Evolutionary conservation across 2,113 vertebrate species (phyloP).

Genomic region (Dicentrarchus labrax): DNA sequence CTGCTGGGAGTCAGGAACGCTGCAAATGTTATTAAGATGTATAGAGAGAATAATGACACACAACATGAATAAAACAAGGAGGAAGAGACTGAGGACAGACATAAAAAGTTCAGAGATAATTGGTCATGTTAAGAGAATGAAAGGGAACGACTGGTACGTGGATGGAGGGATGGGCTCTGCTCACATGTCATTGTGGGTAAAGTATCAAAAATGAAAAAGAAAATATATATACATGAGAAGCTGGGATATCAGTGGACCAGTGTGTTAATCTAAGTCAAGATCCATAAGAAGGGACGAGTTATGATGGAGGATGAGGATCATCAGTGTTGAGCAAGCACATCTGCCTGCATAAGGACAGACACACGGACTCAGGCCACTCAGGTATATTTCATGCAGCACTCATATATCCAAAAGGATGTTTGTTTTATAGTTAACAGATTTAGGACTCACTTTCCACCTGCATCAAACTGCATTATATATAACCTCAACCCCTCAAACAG

Average conservation of each 20-base stretch:
- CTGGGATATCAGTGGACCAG: neutral
- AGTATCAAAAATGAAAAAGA: neutral
- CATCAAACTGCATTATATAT: neutral
- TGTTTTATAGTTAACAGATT: neutral
- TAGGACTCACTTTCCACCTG: neutral
- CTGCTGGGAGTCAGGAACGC: conserved; percentile 29
- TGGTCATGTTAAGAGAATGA: neutral
- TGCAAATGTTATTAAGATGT: conserved; percentile 30
- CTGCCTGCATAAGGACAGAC: too few species aligned
- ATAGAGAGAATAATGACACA: conserved; percentile 17
- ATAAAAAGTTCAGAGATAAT: fast-evolving
- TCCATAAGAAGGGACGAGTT: conserved; percentile 2
- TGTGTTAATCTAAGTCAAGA: neutral
- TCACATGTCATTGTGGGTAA: neutral
- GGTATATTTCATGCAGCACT: neutral
- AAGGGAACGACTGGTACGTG: neutral
- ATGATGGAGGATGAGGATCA: neutral
- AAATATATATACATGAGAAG: neutral
- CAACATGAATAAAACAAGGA: neutral
- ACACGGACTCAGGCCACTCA: too few species aligned
- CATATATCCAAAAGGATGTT: neutral
- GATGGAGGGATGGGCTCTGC: neutral
- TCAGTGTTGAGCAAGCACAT: neutral
- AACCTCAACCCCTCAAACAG: too few species aligned
- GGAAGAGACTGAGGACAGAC: neutral